Percentiles rank a stretch among this genome's conserved stretches.
phyloP scores from a whole-genome alignment of 2,888 invertebrate genomes.

The Minunthozetes semirufus region DNA sequence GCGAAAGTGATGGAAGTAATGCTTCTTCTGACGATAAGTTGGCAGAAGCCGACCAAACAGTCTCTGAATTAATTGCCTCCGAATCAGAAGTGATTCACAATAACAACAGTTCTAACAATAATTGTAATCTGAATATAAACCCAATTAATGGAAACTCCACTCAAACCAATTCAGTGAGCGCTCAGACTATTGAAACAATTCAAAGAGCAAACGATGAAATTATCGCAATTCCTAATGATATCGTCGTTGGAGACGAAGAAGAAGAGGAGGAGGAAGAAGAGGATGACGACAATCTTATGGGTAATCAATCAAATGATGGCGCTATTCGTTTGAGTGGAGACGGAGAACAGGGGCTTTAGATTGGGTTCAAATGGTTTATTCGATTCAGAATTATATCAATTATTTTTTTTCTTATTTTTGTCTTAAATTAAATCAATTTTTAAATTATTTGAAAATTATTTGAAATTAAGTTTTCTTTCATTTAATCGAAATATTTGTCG shows the following conservation, averaged over 20 bases:
- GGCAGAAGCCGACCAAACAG: conserved; percentile 32
- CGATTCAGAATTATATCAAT: not conserved
- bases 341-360: conserved; percentile 37
- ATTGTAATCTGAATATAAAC: not conserved
- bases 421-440: not conserved
- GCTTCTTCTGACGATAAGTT: conserved; percentile 28
- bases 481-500: too few relatives aligned
- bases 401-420: not conserved
- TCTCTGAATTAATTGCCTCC: conserved; percentile 9
- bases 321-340: conserved; percentile 35
- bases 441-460: not conserved
- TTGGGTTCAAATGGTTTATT: not conserved
- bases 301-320: conserved; percentile 5
- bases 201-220: not conserved
- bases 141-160: not conserved
- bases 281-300: conserved; percentile 12
- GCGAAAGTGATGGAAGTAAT: conserved; percentile 4
- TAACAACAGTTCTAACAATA: not conserved
- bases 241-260: not conserved
- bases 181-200: not conserved
- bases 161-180: not conserved
- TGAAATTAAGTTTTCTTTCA: too few relatives aligned
- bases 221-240: not conserved
- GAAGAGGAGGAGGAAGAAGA: conserved; percentile 18
- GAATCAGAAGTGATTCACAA: conserved; percentile 18